Evolutionary conservation across 2,888 invertebrate species (phyloP).

Genomic region (Didymodactylos carnosus): DNA sequence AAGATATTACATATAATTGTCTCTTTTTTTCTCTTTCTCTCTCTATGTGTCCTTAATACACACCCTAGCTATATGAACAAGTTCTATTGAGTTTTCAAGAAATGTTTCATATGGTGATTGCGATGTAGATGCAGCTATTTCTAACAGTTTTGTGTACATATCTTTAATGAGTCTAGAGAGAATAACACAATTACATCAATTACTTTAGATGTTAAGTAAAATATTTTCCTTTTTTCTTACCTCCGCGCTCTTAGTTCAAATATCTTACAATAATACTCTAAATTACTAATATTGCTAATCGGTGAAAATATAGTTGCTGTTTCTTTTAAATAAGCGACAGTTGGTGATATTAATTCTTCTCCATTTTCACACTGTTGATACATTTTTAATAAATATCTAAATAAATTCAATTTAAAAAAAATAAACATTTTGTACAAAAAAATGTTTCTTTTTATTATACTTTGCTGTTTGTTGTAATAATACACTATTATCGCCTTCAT

Average conservation of each 20-base stretch:
- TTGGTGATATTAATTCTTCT: background rate
- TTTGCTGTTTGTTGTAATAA: constrained; percentile 65
- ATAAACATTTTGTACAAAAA: background rate
- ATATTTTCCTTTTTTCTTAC: no score
- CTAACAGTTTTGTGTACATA: no score
- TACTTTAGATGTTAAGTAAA: no score
- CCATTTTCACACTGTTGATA: background rate
- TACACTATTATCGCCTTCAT: constrained; percentile 91
- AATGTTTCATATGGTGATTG: background rate
- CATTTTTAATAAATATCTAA: background rate
- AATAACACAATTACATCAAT: no score
- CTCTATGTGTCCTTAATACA: background rate
- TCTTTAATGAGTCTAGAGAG: no score
- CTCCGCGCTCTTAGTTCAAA: background rate
- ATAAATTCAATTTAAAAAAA: constrained; percentile 37
- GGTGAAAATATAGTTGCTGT: background rate
- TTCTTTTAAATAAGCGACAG: background rate
- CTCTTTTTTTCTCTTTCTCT: background rate
- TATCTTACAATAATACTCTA: background rate
- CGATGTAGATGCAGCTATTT: no score
- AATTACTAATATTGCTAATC: no score
- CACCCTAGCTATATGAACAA: background rate
- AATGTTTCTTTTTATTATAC: background rate
- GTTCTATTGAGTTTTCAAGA: background rate
- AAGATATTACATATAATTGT: no score